Base-by-base conservation (phyloP, 2,797 vertebrate species). In the Phrynocephalus forsythii region DNA sequence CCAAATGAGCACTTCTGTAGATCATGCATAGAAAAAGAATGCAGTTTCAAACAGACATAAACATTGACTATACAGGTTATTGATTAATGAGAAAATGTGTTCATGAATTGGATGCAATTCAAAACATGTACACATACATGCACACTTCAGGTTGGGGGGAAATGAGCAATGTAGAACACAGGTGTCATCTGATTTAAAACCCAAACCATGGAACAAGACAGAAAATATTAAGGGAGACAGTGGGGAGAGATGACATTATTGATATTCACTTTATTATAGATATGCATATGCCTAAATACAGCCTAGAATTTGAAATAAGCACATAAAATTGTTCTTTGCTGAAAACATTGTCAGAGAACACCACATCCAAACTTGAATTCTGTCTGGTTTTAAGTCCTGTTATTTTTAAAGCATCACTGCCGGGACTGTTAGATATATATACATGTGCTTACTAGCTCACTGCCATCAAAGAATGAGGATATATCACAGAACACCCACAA, bases 401-500 rank as follows among this genome's bases (percentile, higher is more conserved):
- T 60, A 20, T 79, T 71, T 73, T 28, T 28, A 60, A 52, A 66
- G 9, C 52, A 44, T 8, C 8, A 9, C 60, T 75, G 48, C 67
- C 78, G 28, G 38, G 60, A 33, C 26, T 71, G 22, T 77, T 56
- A 56, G 20, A 50, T 38, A n/a, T 38, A 28, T 38, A 75, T 76
- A 52, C 4, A 60, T 38, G 75, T 8, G 15, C 9, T 26, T 8
- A 22, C 16, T 30, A 81, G 48, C n/a, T 73, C 71, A 68, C 30
- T 80, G 77, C 30, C 24, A 50, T 75, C 56, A 85, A 22, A 26
- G 48, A 80, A 79, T 67, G 60, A 38, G 16, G 68, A 88, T 85
- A 85, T 75, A 85, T 52, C 50, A 16, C 83, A 85, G 77, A 88
- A 73, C 44, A 75, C 63, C 85, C 79, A 50, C n/a, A 68, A 44